Percentiles rank a stretch among this genome's conserved stretches.
phyloP scores from a whole-genome alignment of 2,888 invertebrate species.

The Polymixis lichenea region DNA sequence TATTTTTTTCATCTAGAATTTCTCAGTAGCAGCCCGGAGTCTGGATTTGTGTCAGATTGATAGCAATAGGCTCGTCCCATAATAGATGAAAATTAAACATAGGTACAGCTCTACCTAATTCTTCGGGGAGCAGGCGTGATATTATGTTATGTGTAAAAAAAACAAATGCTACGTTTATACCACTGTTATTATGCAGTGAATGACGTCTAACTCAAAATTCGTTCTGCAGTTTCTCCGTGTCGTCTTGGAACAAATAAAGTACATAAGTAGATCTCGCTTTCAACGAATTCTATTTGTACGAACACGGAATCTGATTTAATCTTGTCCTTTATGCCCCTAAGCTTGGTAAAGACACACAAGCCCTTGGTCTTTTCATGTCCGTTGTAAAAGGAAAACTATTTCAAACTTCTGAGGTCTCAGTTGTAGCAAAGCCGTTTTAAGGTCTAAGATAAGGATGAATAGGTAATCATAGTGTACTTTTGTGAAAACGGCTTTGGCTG shows the following conservation, averaged over 20 bases:
- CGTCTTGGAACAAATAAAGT: constrained; percentile 28
- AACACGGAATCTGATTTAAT: constrained; percentile 46
- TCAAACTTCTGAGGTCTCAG: constrained; percentile 3
- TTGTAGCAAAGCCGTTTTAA: not conserved
- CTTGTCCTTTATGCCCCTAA: constrained; percentile 17
- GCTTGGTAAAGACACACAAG: constrained; percentile 13
- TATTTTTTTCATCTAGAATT: too few species aligned
- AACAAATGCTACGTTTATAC: too few species aligned
- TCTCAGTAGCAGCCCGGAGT: too few species aligned
- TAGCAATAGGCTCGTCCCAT: too few species aligned
- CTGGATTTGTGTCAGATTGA: too few species aligned
- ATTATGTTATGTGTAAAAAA: too few species aligned
- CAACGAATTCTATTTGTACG: constrained; percentile 23
- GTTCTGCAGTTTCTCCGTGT: not conserved
- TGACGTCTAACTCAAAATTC: not conserved
- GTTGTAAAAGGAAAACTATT: constrained; percentile 37
- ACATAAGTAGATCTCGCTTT: constrained; percentile 21
- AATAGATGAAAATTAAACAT: too few species aligned
- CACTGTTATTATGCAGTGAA: not conserved
- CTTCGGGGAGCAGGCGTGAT: too few species aligned
- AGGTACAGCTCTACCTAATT: too few species aligned
- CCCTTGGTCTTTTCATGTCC: constrained; percentile 34
- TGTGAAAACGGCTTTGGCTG: not conserved
- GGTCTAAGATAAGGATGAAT: not conserved
- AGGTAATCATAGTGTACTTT: not conserved